These are phyloP conservation scores for Archaeoteleia sp. DNA, from an alignment of 2,888 invertebrate genomes.

Conservation along the genomic window DNA sequence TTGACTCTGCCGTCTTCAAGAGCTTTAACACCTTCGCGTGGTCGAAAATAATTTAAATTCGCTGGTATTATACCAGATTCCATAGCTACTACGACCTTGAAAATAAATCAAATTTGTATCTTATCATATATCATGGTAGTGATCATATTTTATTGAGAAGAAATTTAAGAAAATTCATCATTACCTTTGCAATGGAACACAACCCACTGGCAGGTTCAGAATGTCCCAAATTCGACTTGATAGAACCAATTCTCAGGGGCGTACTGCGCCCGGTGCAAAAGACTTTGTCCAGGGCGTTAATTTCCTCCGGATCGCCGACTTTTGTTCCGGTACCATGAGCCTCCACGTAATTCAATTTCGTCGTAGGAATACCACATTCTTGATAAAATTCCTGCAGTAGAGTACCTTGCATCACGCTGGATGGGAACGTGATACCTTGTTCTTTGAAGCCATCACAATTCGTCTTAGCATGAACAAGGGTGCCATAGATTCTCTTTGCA, in stretches of 20 bases:
- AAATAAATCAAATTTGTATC: conserved; percentile 61
- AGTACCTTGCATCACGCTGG: conserved; percentile 65
- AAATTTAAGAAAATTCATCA: too few relatives aligned
- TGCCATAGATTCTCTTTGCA: conserved; percentile 76
- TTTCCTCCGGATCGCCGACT: conserved; percentile 95
- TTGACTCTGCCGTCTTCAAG: conserved; percentile 79
- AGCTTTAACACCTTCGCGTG: conserved; percentile 79
- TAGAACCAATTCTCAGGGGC: conserved; percentile 89
- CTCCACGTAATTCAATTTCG: conserved; percentile 79
- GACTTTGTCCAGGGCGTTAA: conserved; percentile 86
- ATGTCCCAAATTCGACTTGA: conserved; percentile 96
- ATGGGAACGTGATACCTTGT: conserved; percentile 72
- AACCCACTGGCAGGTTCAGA: conserved; percentile 90
- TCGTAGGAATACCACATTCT: conserved; percentile 78
- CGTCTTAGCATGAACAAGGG: conserved; percentile 77
- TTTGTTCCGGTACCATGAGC: conserved; percentile 86
- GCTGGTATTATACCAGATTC: conserved; percentile 88
- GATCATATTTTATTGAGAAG: too few relatives aligned
- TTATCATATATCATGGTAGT: too few relatives aligned
- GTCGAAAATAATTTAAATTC: conserved; percentile 85
- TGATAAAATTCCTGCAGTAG: conserved; percentile 78
- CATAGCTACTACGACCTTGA: conserved; percentile 84
- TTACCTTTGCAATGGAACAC: conserved; percentile 87
- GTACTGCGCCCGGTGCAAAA: conserved; percentile 85
- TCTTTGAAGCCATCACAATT: conserved; percentile 78